A percentile compares a stretch with the other conserved stretches of the same genome.
Conservation (phyloP, 2,888 invertebrate genomes). For the Polylopha cassiicola region DNA sequence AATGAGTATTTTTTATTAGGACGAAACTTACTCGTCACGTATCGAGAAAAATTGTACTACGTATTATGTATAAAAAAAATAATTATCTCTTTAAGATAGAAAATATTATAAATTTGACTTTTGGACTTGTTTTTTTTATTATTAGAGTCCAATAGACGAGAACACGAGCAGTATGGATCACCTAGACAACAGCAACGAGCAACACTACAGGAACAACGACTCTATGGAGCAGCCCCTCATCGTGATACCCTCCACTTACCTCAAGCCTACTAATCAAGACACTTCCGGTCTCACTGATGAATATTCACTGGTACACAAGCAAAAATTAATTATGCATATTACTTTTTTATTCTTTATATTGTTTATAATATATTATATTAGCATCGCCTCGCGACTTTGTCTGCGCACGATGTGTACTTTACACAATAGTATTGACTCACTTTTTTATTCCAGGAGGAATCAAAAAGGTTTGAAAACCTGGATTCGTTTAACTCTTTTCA, state of each 20-base stretch:
- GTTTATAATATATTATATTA: no score
- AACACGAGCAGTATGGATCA: conserved; percentile 34
- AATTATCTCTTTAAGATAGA: no score
- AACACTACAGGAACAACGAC: conserved; percentile 15
- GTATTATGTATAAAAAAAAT: no score
- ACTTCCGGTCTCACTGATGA: no score
- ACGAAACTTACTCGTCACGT: no score
- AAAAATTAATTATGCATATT: no score
- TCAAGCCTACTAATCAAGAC: conserved; percentile 31
- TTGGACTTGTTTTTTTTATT: conserved; percentile 3
- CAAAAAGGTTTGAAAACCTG: conserved; percentile 29
- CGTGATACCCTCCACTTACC: conserved; percentile 47
- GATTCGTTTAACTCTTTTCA: conserved; percentile 39
- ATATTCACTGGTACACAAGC: no score
- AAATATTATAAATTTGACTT: neutral
- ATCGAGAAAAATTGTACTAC: no score
- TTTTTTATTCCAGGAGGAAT: conserved; percentile 35
- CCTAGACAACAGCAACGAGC: conserved; percentile 23
- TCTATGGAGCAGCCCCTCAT: conserved; percentile 47
- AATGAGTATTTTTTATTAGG: no score
- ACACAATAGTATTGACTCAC: neutral
- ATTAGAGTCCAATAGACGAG: conserved; percentile 30
- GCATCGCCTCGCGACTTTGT: no score
- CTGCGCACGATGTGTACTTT: no score
- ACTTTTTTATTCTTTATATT: no score